These are phyloP conservation scores for Clistopyga incitator DNA, from an alignment of 2,888 invertebrate genomes.

Conservation along the genomic window DNA sequence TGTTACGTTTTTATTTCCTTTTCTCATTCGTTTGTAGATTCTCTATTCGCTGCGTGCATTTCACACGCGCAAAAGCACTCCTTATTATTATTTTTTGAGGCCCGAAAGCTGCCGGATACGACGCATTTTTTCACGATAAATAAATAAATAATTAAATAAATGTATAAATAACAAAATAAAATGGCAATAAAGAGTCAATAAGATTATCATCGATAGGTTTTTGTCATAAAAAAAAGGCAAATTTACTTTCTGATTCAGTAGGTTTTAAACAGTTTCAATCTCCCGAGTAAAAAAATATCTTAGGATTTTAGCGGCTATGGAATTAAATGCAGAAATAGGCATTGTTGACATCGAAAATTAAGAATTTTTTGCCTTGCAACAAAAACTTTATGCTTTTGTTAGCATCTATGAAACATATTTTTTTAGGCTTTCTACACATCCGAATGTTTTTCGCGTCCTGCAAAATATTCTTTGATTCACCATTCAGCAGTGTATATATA, in stretches of 20 bases:
- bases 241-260: background rate
- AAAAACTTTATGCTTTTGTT: no score
- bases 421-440: no score
- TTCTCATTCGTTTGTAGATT: conserved; percentile 40
- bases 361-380: no score
- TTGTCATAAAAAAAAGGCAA: background rate
- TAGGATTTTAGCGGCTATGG: background rate
- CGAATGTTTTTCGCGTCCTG: no score
- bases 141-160: background rate
- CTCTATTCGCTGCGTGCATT: conserved; percentile 13
- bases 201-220: background rate
- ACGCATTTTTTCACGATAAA: background rate
- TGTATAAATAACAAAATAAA: background rate
- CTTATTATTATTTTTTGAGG: conserved; percentile 52
- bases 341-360: background rate
- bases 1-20: conserved; percentile 24
- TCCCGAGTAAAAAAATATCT: background rate
- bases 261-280: background rate
- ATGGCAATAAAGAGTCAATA: no score
- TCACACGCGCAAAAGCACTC: conserved; percentile 27
- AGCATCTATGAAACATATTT: no score
- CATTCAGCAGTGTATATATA: no score
- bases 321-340: background rate
- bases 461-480: no score
- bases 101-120: conserved; percentile 63